Evolutionary conservation across 2,888 invertebrate genomes (phyloP).

Genomic region (Phengaris arion): DNA sequence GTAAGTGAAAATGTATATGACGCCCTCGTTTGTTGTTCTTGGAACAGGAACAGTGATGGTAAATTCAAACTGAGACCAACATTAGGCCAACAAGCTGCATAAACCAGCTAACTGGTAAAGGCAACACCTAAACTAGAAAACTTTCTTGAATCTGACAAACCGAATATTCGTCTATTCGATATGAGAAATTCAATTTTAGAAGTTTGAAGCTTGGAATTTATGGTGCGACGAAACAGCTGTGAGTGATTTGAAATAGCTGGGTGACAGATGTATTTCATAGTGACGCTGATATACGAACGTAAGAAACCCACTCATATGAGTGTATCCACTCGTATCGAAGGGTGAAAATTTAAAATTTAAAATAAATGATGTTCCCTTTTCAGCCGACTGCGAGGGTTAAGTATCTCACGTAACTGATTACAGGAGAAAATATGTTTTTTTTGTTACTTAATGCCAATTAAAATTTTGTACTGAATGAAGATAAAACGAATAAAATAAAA

Average conservation of each 20-base stretch:
- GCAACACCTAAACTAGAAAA: constrained; percentile 14
- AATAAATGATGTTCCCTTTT: not conserved
- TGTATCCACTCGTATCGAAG: not conserved
- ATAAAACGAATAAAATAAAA: not conserved
- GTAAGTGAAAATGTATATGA: not conserved
- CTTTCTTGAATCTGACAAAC: constrained; percentile 9
- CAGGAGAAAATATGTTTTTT: too few relatives aligned
- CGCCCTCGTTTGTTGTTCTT: not conserved
- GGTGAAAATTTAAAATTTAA: constrained; percentile 4
- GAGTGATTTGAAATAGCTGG: constrained; percentile 23
- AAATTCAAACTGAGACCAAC: not conserved
- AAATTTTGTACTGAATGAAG: not conserved
- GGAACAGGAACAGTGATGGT: not conserved
- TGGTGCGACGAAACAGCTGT: constrained; percentile 23
- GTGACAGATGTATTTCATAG: constrained; percentile 26
- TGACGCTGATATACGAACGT: constrained; percentile 4
- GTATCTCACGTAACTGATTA: too few relatives aligned
- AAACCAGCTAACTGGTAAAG: not conserved
- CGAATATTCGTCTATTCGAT: constrained; percentile 8
- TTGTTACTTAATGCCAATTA: not conserved
- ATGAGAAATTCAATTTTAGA: constrained; percentile 25
- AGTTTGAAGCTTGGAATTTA: constrained; percentile 21
- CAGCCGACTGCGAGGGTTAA: too few relatives aligned
- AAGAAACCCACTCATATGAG: not conserved
- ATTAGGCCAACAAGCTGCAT: not conserved